Conservation (phyloP, 2,888 invertebrate species). For the Phanerotoma sp. region DNA sequence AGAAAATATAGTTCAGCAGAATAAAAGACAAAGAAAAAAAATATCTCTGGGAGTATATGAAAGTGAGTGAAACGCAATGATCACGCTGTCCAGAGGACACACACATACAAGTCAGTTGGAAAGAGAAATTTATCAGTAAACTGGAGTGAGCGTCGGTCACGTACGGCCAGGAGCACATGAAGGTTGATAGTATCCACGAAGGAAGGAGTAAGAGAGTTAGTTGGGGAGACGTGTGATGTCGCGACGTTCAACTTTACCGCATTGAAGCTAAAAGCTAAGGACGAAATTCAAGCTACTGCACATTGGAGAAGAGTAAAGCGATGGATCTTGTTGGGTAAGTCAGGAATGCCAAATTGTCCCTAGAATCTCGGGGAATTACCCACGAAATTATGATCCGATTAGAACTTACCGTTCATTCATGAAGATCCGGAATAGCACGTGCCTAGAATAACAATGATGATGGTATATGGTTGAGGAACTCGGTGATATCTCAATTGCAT, state of each 20-base stretch:
- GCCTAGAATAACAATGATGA: slow-evolving; percentile 36
- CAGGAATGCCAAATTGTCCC: slow-evolving; percentile 44
- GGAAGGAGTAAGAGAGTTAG: slow-evolving; percentile 41
- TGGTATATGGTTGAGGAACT: not conserved
- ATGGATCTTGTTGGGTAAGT: slow-evolving; percentile 7
- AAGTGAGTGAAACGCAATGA: not conserved
- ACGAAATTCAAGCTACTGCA: not conserved
- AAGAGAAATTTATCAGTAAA: slow-evolving; percentile 16
- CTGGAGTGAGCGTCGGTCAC: slow-evolving; percentile 29
- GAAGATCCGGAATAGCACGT: slow-evolving; percentile 43
- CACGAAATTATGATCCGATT: slow-evolving; percentile 46
- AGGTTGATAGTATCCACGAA: slow-evolving; percentile 20
- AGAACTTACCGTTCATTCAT: slow-evolving; percentile 36
- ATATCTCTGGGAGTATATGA: slow-evolving; percentile 1
- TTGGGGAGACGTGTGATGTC: slow-evolving; percentile 42
- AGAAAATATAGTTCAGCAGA: not conserved
- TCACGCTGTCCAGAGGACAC: not conserved
- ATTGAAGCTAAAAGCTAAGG: slow-evolving; percentile 27
- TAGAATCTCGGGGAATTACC: slow-evolving; percentile 41
- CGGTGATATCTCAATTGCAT: not conserved
- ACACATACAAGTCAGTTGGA: slow-evolving; percentile 3
- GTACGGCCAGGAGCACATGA: slow-evolving; percentile 29
- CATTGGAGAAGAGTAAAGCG: slow-evolving; percentile 1
- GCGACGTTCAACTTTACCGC: slow-evolving; percentile 29
- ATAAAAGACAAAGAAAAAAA: slow-evolving; percentile 9